These are phyloP conservation scores for Drosophila meridiana DNA, from an alignment of 2,888 invertebrate species.

Conservation along the genomic window DNA sequence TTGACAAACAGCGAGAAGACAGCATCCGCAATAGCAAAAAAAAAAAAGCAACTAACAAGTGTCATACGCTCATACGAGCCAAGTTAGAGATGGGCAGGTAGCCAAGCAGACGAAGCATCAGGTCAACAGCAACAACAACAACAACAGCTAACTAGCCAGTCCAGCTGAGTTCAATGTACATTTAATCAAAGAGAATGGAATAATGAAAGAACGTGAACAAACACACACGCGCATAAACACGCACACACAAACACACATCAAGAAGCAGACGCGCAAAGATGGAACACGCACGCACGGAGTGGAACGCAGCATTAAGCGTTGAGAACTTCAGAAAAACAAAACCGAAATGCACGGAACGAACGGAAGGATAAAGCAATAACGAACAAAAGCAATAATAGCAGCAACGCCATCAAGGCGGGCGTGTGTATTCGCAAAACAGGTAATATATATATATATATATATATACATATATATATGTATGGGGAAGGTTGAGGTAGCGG, in stretches of 20 bases:
- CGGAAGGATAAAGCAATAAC: slow-evolving; percentile 51
- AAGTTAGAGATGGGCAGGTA: slow-evolving; percentile 20
- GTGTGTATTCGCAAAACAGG: slow-evolving; percentile 71
- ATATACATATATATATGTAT: slow-evolving; percentile 13
- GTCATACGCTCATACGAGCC: slow-evolving; percentile 21
- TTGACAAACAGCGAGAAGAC: slow-evolving; percentile 1
- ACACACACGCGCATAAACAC: slow-evolving; percentile 27
- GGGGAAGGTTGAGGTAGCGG: slow-evolving; percentile 15
- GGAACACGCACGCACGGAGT: slow-evolving; percentile 54
- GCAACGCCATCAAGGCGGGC: slow-evolving; percentile 44
- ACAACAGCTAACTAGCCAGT: slow-evolving; percentile 34
- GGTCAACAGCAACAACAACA: slow-evolving; percentile 18
- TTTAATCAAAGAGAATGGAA: slow-evolving; percentile 70
- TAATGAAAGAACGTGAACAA: slow-evolving; percentile 67
- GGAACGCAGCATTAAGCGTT: slow-evolving; percentile 47
- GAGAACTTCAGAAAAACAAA: slow-evolving; percentile 51
- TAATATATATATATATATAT: slow-evolving; percentile 35
- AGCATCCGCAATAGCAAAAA: not conserved
- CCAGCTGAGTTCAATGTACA: slow-evolving; percentile 75
- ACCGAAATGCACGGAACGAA: slow-evolving; percentile 58
- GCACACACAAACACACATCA: slow-evolving; percentile 19
- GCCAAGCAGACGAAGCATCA: slow-evolving; percentile 29
- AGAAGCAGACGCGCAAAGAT: slow-evolving; percentile 41
- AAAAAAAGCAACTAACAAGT: slow-evolving; percentile 27
- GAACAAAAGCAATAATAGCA: slow-evolving; percentile 57